phyloP scores from a whole-genome alignment of 2,888 invertebrate genomes.

The Diloba caeruleocephala region DNA sequence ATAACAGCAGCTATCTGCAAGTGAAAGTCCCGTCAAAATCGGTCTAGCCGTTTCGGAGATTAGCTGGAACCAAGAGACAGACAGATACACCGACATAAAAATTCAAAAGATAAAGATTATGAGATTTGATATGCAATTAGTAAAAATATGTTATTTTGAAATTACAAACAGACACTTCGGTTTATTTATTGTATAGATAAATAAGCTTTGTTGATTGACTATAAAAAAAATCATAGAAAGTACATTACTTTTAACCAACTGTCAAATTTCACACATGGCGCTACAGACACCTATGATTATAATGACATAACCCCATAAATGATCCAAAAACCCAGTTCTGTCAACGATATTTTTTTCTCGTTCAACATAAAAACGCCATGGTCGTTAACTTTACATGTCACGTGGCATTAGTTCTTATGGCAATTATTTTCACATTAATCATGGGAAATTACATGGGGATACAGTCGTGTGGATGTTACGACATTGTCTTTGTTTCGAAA shows the following conservation, averaged over 20 bases:
- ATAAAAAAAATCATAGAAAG: too few relatives aligned
- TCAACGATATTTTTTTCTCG: conserved; percentile 37
- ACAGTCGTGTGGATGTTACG: conserved; percentile 5
- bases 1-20: too few relatives aligned
- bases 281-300: conserved; percentile 33
- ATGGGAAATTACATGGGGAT: conserved; percentile 47
- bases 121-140: too few relatives aligned
- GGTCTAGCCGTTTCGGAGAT: too few relatives aligned
- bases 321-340: conserved; percentile 42
- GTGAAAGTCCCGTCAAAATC: too few relatives aligned
- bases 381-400: conserved; percentile 59
- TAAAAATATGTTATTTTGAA: too few relatives aligned
- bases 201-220: too few relatives aligned
- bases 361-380: conserved; percentile 40
- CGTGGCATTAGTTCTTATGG: conserved; percentile 60
- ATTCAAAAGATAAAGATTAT: too few relatives aligned
- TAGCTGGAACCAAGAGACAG: too few relatives aligned
- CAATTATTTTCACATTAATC: conserved; percentile 74
- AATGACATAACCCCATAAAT: conserved; percentile 43
- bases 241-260: conserved; percentile 16
- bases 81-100: too few relatives aligned
- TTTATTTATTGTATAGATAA: too few relatives aligned
- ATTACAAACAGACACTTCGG: too few relatives aligned
- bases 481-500: neutral
- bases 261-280: conserved; percentile 48